Base-by-base conservation (phyloP, 2,888 invertebrate genomes). In the Megamerina dolium region DNA sequence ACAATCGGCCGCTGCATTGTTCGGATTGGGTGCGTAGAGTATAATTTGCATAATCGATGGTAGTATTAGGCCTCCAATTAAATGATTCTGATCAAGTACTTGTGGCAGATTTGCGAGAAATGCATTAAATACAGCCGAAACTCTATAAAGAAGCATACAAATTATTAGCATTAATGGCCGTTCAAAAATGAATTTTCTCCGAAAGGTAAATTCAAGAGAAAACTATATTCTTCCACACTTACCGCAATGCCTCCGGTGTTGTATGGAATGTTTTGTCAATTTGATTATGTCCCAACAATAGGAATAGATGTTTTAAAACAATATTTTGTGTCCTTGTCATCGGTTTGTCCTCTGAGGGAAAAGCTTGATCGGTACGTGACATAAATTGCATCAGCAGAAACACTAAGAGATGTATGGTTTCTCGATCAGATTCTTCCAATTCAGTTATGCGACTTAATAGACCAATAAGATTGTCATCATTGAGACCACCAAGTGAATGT, bases 351-450 rank as follows among this genome's bases (percentile, higher is more conserved):
- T 95, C 93, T 1, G 83, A 83, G 0, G 90, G 90, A 63, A 81
- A 87, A 1, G 90, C 88, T 68, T 84, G 83, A 65, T 87, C 85
- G 18, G 81, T 79, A 57, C 84, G 76, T 1, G 93, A 90, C 65
- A 96, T 76, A 68, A 95, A 96, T 75, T 95, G 95, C 87, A 97
- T 94, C 12, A 99, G 79, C n/a, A 99, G 77, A 59, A 94, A 91
- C 10, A 96, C 87, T 27, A 97, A 75, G 19, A 96, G 75, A 68
- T 96, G 95, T 57, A 94, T 88, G 1, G 97, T 96, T 72, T 97
- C 95, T 54, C 87, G 82, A 64, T 99, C 97, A 2, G 90, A 83
- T 63, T 95, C 95, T 64, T 97, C 95, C 37, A 91, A 75, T 63
- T 97, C 97, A 49, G 94, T 85, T 2, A 93, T 85, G 61, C 87